phyloP scores from a whole-genome alignment of 1,140 invertebrate species.

The Rhyzopertha dominica region DNA sequence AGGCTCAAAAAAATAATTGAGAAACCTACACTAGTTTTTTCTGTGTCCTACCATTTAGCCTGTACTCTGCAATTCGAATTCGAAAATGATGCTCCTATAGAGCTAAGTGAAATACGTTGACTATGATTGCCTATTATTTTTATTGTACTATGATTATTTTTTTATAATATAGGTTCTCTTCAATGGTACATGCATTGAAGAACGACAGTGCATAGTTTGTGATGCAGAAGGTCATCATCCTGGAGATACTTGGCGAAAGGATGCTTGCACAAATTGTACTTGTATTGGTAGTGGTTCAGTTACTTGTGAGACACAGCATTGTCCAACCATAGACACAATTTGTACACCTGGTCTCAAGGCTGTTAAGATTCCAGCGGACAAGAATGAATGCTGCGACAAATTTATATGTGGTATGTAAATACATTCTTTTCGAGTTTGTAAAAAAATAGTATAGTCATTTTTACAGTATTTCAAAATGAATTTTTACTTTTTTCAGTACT shows the following conservation, averaged over 20 bases:
- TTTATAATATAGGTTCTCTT: conserved; percentile 55
- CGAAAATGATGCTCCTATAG: no score
- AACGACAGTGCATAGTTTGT: conserved; percentile 58
- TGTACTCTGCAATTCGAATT: no score
- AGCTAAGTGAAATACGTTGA: no score
- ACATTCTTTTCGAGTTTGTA: conserved; percentile 4
- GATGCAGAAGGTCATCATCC: conserved; percentile 52
- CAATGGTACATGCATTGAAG: conserved; percentile 56
- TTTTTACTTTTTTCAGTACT: no score
- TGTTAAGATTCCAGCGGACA: conserved; percentile 49
- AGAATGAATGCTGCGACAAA: conserved; percentile 61
- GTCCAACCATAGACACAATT: conserved; percentile 54
- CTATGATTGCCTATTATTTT: no score
- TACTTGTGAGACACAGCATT: conserved; percentile 55
- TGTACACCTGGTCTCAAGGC: conserved; percentile 53
- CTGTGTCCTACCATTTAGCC: no score
- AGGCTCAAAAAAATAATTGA: no score
- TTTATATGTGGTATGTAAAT: conserved; percentile 57
- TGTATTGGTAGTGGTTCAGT: conserved; percentile 54
- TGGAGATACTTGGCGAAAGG: conserved; percentile 54
- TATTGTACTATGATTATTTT: no score
- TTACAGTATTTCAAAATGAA: no score
- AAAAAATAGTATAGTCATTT: conserved; percentile 12
- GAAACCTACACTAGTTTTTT: no score
- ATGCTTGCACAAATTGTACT: conserved; percentile 70